Percentiles rank a stretch among this genome's conserved stretches.
These are phyloP conservation scores for Phenganax stokvisi DNA, from an alignment of 92 coral and sea anemone genomes.

Conservation along the genomic window DNA sequence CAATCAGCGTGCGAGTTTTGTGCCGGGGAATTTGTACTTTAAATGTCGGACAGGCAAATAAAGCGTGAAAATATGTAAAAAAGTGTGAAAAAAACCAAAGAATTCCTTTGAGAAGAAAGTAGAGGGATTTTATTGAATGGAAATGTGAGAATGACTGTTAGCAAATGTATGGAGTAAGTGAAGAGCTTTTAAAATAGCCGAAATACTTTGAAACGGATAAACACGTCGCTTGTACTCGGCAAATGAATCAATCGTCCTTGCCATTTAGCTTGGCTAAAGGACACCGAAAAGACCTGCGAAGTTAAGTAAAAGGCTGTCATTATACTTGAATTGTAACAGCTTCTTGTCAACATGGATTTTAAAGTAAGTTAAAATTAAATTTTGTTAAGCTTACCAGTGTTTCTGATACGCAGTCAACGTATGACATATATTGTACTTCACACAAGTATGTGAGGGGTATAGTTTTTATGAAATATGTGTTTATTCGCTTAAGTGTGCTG, in stretches of 20 bases:
- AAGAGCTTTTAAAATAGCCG: neutral
- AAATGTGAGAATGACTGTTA: neutral
- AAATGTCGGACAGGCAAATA: neutral
- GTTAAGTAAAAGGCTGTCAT: neutral
- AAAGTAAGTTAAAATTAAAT: conserved; percentile 7
- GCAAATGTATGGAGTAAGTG: neutral
- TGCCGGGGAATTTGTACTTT: conserved; percentile 8
- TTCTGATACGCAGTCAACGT: too few species aligned
- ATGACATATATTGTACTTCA: too few species aligned
- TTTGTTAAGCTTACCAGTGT: neutral
- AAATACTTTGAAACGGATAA: neutral
- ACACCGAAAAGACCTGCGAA: neutral
- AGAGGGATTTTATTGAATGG: neutral
- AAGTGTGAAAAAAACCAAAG: neutral
- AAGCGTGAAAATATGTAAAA: neutral
- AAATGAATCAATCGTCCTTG: neutral
- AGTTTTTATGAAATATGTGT: too few species aligned
- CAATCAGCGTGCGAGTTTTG: conserved; percentile 16
- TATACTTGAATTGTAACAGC: neutral
- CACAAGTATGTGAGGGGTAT: too few species aligned
- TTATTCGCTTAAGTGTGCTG: too few species aligned
- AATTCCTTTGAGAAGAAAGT: neutral
- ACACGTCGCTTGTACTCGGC: neutral
- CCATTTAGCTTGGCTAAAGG: neutral
- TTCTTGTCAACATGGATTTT: conserved; percentile 12